Conservation (phyloP, 2,888 invertebrate species). For the Gastrophysa polygoni region DNA sequence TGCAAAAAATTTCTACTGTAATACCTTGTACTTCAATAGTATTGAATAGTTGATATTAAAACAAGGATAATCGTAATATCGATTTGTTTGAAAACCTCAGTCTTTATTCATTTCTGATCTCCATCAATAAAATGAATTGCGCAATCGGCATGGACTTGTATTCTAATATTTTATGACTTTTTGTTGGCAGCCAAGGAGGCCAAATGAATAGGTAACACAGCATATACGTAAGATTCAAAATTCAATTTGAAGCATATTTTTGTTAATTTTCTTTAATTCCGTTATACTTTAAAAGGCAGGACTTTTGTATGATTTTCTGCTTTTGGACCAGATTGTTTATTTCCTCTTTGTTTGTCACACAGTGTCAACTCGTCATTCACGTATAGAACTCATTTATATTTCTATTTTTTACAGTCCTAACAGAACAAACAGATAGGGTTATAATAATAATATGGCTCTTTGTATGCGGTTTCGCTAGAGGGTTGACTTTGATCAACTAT, state of each 20-base stretch:
- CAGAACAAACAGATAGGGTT: conserved; percentile 74
- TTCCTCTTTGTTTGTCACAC: conserved; percentile 39
- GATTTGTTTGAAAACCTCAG: too few species aligned
- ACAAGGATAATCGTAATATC: too few species aligned
- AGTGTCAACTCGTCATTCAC: conserved; percentile 34
- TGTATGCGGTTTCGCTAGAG: conserved; percentile 79
- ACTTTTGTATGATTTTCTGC: conserved; percentile 37
- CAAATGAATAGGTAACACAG: conserved; percentile 54
- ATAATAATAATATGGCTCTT: conserved; percentile 73
- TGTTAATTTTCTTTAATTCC: conserved; percentile 24
- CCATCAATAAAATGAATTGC: conserved; percentile 6
- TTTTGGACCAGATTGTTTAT: conserved; percentile 36
- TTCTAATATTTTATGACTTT: conserved; percentile 57
- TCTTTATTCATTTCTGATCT: conserved; percentile 20
- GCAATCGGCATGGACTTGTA: conserved; percentile 43
- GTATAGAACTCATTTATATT: conserved; percentile 30
- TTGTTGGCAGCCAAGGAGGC: conserved; percentile 59
- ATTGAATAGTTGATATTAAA: too few species aligned
- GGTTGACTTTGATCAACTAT: conserved; percentile 78
- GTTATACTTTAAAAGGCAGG: conserved; percentile 29
- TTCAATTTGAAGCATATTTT: conserved; percentile 36
- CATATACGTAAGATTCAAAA: conserved; percentile 55
- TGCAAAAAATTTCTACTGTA: too few species aligned
- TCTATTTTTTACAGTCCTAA: conserved; percentile 66
- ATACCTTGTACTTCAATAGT: too few species aligned